phyloP scores from a whole-genome alignment of 2,113 vertebrate species.

The Crypturellus undulatus region DNA sequence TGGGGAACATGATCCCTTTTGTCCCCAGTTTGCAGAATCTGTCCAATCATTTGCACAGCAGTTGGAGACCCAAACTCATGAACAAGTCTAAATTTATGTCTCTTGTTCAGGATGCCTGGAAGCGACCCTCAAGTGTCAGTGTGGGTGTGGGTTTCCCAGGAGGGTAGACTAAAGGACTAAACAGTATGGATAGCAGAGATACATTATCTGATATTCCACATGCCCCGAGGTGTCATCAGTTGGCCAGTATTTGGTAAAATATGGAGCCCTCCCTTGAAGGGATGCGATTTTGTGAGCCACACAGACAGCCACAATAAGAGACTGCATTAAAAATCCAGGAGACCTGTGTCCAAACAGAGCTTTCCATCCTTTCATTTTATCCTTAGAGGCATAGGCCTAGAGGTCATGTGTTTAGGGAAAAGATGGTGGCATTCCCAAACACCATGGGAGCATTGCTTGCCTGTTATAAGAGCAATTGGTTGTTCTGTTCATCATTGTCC shows the following conservation, averaged over 20 bases:
- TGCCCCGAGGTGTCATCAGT: accelerated
- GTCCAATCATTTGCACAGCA: not conserved
- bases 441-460: not conserved
- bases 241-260: not conserved
- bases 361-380: not conserved
- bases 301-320: not conserved
- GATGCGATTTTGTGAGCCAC: not conserved
- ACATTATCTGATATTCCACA: not conserved
- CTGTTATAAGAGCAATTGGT: not conserved
- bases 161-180: not conserved
- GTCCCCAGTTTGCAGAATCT: not conserved
- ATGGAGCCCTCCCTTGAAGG: not conserved
- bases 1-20: accelerated
- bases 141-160: not conserved
- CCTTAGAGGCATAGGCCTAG: not conserved
- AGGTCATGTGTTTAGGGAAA: not conserved
- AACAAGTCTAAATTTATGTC: not conserved
- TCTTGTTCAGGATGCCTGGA: not conserved
- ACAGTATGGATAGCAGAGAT: no score
- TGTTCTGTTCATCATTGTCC: not conserved
- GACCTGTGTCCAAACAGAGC: not conserved
- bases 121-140: not conserved
- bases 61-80: not conserved
- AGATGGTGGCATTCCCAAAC: not conserved
- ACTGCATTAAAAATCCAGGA: not conserved